A percentile compares a stretch with the other conserved stretches of the same genome.
These are phyloP conservation scores for Pecten maximus DNA, from an alignment of 2,888 invertebrate species.

Conservation along the genomic window DNA sequence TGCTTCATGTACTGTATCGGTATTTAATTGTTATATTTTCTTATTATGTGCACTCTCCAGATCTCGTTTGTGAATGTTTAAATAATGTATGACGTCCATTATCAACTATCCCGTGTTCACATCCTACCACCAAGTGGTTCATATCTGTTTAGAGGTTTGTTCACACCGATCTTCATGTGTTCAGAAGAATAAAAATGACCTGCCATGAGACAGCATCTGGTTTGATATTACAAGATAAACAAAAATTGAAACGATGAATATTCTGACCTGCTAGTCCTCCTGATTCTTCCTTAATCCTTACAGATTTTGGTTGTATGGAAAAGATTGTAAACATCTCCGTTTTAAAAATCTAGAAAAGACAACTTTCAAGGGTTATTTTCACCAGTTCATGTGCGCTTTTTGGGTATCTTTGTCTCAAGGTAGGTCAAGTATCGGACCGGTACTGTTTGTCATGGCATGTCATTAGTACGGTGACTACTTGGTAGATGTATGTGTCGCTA, in stretches of 20 bases:
- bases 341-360: too few species aligned
- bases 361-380: too few species aligned
- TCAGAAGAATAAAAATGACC: not conserved
- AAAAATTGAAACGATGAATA: too few species aligned
- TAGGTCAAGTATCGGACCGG: not conserved
- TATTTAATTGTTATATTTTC: not conserved
- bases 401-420: not conserved
- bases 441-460: not conserved
- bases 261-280: too few species aligned
- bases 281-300: too few species aligned
- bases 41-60: not conserved
- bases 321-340: too few species aligned
- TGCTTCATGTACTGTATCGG: not conserved
- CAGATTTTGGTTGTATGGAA: too few species aligned
- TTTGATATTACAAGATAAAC: too few species aligned
- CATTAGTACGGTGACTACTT: not conserved
- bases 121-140: slow-evolving; percentile 26
- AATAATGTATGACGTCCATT: not conserved
- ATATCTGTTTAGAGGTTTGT: not conserved
- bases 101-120: not conserved
- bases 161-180: not conserved
- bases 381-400: too few species aligned
- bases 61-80: not conserved
- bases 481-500: not conserved
- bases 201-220: not conserved